phyloP scores from a whole-genome alignment of 2,113 vertebrate genomes.

The Jaculus jaculus region DNA sequence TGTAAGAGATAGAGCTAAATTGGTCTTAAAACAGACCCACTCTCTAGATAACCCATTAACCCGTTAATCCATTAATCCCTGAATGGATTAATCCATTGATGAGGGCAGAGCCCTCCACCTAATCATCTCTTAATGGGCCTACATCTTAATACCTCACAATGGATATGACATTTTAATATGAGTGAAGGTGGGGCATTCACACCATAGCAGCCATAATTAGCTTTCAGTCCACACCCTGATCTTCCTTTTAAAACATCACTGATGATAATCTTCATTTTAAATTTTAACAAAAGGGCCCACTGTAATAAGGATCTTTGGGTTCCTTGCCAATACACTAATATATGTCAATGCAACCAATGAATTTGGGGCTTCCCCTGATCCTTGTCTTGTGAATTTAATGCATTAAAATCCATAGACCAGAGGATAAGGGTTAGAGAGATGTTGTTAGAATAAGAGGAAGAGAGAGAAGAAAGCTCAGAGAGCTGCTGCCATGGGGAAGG shows the following conservation, averaged over 20 bases:
- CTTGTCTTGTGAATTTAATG: no score
- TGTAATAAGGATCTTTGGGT: no score
- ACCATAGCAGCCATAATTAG: background rate
- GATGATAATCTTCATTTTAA: background rate
- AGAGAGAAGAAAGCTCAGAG: no score
- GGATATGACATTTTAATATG: background rate
- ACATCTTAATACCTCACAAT: background rate
- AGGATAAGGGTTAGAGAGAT: no score
- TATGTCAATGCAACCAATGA: no score
- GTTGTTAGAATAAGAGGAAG: no score
- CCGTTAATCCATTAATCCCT: background rate
- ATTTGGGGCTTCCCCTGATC: no score
- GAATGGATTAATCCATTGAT: background rate
- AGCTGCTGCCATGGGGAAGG: no score
- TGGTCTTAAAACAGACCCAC: background rate
- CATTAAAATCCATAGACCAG: no score
- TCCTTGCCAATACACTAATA: no score
- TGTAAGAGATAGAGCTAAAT: background rate
- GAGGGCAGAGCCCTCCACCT: background rate
- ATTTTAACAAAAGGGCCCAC: background rate
- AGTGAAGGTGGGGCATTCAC: background rate
- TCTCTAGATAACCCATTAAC: background rate
- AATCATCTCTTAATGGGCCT: background rate
- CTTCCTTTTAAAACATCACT: background rate
- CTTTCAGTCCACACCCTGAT: background rate